Conservation (phyloP, 2,113 vertebrate genomes). For the Limanda limanda region DNA sequence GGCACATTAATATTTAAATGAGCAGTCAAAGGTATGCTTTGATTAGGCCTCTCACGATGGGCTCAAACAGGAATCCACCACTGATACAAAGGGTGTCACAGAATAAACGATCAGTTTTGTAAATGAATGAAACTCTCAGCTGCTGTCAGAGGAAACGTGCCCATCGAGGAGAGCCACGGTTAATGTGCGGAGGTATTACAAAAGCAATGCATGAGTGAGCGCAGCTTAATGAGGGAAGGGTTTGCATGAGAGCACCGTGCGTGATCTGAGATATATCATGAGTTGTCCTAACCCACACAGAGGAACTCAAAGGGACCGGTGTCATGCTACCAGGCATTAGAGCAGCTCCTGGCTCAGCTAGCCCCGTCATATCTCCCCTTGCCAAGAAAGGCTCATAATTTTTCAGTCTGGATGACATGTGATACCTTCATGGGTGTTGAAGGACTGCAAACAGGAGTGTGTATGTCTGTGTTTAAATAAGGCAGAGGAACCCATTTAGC, state of each 20-base stretch:
- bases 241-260: slow-evolving; percentile 56
- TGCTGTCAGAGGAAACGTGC: slow-evolving; percentile 22
- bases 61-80: slow-evolving; percentile 10
- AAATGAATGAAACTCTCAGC: slow-evolving; percentile 40
- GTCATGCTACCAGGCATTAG: slow-evolving; percentile 62
- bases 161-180: slow-evolving; percentile 17
- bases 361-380: slow-evolving; percentile 23
- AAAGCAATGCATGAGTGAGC: slow-evolving; percentile 43
- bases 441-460: slow-evolving; percentile 47
- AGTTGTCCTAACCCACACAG: slow-evolving; percentile 40
- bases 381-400: slow-evolving; percentile 48
- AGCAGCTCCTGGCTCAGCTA: slow-evolving; percentile 41
- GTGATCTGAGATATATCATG: slow-evolving; percentile 61
- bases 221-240: slow-evolving; percentile 48
- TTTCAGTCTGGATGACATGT: slow-evolving; percentile 44
- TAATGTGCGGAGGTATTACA: slow-evolving; percentile 56
- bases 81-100: background rate
- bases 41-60: slow-evolving; percentile 31
- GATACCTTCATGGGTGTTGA: slow-evolving; percentile 59
- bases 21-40: slow-evolving; percentile 39
- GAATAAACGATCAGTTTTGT: slow-evolving; percentile 25
- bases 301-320: slow-evolving; percentile 45
- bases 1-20: slow-evolving; percentile 66
- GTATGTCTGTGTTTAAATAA: slow-evolving; percentile 59
- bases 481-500: slow-evolving; percentile 53